Base-by-base conservation (phyloP, 2,888 invertebrate genomes). In the Cerceris rybyensis region DNA sequence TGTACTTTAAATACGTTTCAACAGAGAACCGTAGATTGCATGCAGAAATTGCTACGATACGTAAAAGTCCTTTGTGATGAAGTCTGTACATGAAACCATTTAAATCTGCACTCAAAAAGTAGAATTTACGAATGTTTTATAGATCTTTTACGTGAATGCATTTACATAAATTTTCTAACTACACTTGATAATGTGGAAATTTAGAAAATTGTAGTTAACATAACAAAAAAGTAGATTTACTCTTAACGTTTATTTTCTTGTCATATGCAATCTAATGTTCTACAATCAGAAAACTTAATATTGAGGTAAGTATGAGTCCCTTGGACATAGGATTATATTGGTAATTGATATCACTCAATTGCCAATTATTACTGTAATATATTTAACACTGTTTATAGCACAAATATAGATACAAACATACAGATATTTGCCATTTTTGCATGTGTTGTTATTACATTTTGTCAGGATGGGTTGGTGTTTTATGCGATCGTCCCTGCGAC, bases 401-500 rank as follows among this genome's bases (percentile, higher is more conserved):
- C 28, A 13, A 13, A 11, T 65, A 28, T 80, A 54, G 14, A 43
- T 41, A 41, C 39, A 41, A 39, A 46, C 16, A 41, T 17, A 39
- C 16, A 43, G 39, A 54, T 61, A 68, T 16, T 72, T 41, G 17
- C 50, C 39, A 8, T 54, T 68, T 43, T 11, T 78, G 80, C 80
- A 80, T 63, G 75, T 77, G 49, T 82, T 50, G 28, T 72, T 78
- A 17, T 84, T 78, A 67, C 59, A 16, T 85, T 85, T 85, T 75
- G 28, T 43, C 84, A 91, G 94, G 94, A 71, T 97, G 96, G 95
- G 95, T 95, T 86, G 97, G 98, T 8, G 94, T 96, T 57, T 96
- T 96, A 85, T 98, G 98, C 91, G 98, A 98, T 91, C 94, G 97
- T 50, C 96, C 97, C 0, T 99, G 98, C 91, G 96, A 97, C 79